Evolutionary conservation across 2,888 invertebrate species (phyloP).

Genomic region (Oithona nana): DNA sequence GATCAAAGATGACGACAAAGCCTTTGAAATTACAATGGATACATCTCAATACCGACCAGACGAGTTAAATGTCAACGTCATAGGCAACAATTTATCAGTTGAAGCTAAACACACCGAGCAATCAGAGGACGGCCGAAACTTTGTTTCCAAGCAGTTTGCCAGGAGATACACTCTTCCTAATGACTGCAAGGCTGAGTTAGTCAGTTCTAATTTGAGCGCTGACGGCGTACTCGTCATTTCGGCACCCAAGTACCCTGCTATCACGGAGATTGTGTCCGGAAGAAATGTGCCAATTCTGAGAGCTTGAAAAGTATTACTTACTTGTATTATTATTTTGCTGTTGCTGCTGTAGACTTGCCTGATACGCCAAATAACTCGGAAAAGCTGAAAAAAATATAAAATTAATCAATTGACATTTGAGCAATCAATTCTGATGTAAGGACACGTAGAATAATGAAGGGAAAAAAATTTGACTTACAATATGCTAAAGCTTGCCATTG

Average conservation of each 20-base stretch:
- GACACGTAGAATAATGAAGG: too few species aligned
- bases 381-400: neutral
- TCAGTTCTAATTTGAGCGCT: slow-evolving; percentile 4
- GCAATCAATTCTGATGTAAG: too few species aligned
- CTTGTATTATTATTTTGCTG: neutral
- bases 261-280: neutral
- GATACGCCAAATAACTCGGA: neutral
- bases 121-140: neutral
- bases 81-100: neutral
- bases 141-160: slow-evolving; percentile 13
- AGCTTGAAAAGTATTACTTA: neutral
- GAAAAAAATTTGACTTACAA: too few species aligned
- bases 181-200: slow-evolving; percentile 1
- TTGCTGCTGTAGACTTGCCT: neutral
- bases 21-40: slow-evolving; percentile 9
- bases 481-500: neutral
- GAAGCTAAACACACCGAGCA: slow-evolving; percentile 13
- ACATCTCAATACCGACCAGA: slow-evolving; percentile 11
- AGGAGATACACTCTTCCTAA: slow-evolving; percentile 11
- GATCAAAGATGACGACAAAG: slow-evolving; percentile 9
- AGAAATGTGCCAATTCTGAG: neutral
- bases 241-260: neutral
- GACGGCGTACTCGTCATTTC: slow-evolving; percentile 11
- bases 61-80: slow-evolving; percentile 9
- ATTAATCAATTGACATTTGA: too few species aligned